phyloP scores from a whole-genome alignment of 2,113 vertebrate species.

The Microtus oregoni region DNA sequence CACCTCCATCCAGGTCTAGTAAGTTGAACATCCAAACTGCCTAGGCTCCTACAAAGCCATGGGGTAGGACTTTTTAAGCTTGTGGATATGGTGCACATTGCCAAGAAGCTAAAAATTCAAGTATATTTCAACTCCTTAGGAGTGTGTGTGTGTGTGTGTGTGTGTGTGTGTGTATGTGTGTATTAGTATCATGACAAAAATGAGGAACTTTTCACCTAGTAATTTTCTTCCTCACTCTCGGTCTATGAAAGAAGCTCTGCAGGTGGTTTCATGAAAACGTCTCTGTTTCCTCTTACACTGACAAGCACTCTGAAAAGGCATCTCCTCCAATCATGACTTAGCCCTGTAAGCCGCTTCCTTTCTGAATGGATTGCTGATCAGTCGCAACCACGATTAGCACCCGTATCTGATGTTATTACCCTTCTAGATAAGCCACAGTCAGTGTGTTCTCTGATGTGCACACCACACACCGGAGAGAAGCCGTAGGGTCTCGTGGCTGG shows the following conservation, averaged over 20 bases:
- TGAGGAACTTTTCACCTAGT: not conserved
- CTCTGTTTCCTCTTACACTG: not conserved
- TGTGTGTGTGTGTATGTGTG: too few species aligned
- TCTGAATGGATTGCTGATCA: not conserved
- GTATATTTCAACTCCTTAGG: not conserved
- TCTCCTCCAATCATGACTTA: not conserved
- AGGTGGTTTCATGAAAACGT: not conserved
- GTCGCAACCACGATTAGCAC: not conserved
- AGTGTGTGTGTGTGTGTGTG: too few species aligned
- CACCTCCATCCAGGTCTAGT: too few species aligned
- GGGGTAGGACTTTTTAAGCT: too few species aligned
- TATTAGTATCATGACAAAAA: not conserved
- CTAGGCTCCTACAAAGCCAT: too few species aligned
- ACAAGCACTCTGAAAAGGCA: not conserved
- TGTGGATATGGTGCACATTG: too few species aligned
- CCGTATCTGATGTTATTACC: not conserved
- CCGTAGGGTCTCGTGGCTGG: not conserved
- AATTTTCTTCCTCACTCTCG: not conserved
- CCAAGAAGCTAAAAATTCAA: too few species aligned
- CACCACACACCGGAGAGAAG: not conserved
- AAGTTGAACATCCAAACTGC: too few species aligned
- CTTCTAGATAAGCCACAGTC: accelerated
- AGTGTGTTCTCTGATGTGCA: not conserved
- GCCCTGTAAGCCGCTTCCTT: not conserved
- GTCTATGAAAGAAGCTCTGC: not conserved